Evolutionary conservation across 2,113 vertebrate genomes (phyloP).

Genomic region (Cephalophus harveyi): DNA sequence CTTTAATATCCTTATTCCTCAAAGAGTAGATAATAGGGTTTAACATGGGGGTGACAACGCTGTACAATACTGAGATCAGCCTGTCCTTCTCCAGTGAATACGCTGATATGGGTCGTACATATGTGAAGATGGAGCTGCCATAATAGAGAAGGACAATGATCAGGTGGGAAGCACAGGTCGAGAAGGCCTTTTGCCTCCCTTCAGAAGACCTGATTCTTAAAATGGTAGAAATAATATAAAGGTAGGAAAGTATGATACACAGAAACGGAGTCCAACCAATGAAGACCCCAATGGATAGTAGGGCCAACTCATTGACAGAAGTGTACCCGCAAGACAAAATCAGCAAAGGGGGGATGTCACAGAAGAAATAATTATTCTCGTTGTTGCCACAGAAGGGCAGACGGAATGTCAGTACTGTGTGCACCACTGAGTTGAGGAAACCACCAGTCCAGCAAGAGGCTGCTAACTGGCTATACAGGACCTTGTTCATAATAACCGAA

Average conservation of each 20-base stretch:
- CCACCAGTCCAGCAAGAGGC: not conserved
- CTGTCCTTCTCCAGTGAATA: slow-evolving; percentile 28
- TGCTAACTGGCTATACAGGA: not conserved
- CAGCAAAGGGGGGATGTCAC: not conserved
- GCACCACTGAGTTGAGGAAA: not conserved
- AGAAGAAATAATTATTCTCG: not conserved
- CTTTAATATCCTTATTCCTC: slow-evolving; percentile 38
- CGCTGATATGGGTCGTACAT: not conserved
- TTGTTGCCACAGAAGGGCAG: not conserved
- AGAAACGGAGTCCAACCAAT: slow-evolving; percentile 25
- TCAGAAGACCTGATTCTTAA: not conserved
- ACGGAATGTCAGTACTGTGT: not conserved
- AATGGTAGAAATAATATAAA: slow-evolving; percentile 32
- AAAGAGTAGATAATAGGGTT: slow-evolving; percentile 36
- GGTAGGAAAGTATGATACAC: slow-evolving; percentile 34
- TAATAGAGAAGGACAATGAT: slow-evolving; percentile 40
- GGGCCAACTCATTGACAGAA: slow-evolving; percentile 13
- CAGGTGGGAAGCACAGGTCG: slow-evolving; percentile 53
- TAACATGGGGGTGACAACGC: slow-evolving; percentile 5
- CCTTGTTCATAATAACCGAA: not conserved
- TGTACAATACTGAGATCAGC: slow-evolving; percentile 9
- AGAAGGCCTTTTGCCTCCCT: slow-evolving; percentile 37
- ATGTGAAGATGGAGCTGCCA: slow-evolving; percentile 31
- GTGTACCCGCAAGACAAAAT: slow-evolving; percentile 37
- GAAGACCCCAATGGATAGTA: not conserved